Evolutionary conservation across 2,888 invertebrate species (phyloP), one percentile per base, ranked within the genome.

Genomic region (Cheilosia grossa): DNA sequence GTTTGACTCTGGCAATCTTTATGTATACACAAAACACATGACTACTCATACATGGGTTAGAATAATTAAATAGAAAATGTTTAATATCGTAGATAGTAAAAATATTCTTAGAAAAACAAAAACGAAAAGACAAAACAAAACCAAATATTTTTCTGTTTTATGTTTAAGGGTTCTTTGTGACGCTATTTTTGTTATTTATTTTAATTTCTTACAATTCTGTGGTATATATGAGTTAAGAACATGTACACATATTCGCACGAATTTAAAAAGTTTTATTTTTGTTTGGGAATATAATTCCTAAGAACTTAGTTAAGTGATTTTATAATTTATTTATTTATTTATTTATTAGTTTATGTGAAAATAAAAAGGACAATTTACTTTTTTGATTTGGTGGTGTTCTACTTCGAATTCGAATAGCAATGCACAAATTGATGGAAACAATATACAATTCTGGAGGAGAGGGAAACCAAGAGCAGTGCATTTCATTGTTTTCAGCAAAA

Each of bases 361-460:
- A 89, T 86, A 77, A 61, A 77, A 88, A 87, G 51, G 61, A 88
- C 87, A 88, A 54, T 54, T 64, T 44, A 87, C 87, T 87, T 87
- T 80, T 87, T 79, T 88, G 51, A 87, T 53, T 24, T 24, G 9
- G 1, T 13, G 21, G 15, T 1, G 24, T 51, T 24, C 27, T 27
- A 15, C 15, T 51, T 51, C 24, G 24, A 51, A 27, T 37, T 13
- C 13, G 13, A 4, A 37, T 37, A 13, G 33, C 2, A 2, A n/a
- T n/a, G n/a, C n/a, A n/a, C n/a, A n/a, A n/a, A n/a, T n/a, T n/a
- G n/a, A n/a, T n/a, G n/a, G n/a, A n/a, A n/a, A n/a, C n/a, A n/a
- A n/a, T n/a, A n/a, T n/a, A n/a, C n/a, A n/a, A n/a, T n/a, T n/a
- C n/a, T n/a, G n/a, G n/a, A n/a, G n/a, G n/a, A n/a, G n/a, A n/a